phyloP scores from a whole-genome alignment of 2,113 vertebrate genomes.

The Brachirus orientalis region DNA sequence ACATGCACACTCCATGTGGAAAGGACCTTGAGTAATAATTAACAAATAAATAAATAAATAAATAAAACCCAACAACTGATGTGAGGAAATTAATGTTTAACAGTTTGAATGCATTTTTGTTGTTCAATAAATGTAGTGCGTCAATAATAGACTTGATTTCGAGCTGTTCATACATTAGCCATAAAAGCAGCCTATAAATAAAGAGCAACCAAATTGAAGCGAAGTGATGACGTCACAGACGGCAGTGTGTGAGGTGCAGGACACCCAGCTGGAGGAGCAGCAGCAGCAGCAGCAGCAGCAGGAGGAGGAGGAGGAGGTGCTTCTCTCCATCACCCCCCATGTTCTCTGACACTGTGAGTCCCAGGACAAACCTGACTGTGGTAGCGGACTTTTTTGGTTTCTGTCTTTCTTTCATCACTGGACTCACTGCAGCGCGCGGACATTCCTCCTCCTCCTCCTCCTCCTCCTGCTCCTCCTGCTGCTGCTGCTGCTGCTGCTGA shows the following conservation, averaged over 20 bases:
- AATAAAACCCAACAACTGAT: too few relatives aligned
- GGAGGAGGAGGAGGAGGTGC: constrained; percentile 54
- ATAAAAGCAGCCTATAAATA: too few relatives aligned
- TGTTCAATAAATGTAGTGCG: too few relatives aligned
- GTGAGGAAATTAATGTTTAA: too few relatives aligned
- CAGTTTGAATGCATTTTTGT: too few relatives aligned
- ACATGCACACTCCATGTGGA: too few relatives aligned
- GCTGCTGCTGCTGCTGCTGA: neutral
- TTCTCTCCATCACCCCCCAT: constrained; percentile 71
- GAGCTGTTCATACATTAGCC: too few relatives aligned
- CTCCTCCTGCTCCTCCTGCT: neutral
- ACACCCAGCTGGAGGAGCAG: constrained; percentile 71
- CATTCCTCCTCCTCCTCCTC: neutral
- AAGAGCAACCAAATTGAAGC: too few relatives aligned
- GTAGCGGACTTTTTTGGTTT: constrained; percentile 34
- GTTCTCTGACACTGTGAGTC: constrained; percentile 65
- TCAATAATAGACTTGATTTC: too few relatives aligned
- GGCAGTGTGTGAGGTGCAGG: constrained; percentile 47
- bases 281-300: constrained; percentile 70
- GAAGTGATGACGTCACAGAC: constrained; percentile 57
- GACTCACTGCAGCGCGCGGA: constrained; percentile 39
- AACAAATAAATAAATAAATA: too few relatives aligned
- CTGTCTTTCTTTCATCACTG: constrained; percentile 16
- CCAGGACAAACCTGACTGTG: constrained; percentile 42
- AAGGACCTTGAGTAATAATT: too few relatives aligned